Conservation (phyloP, 2,797 vertebrate genomes). For the Fundulus diaphanus region DNA sequence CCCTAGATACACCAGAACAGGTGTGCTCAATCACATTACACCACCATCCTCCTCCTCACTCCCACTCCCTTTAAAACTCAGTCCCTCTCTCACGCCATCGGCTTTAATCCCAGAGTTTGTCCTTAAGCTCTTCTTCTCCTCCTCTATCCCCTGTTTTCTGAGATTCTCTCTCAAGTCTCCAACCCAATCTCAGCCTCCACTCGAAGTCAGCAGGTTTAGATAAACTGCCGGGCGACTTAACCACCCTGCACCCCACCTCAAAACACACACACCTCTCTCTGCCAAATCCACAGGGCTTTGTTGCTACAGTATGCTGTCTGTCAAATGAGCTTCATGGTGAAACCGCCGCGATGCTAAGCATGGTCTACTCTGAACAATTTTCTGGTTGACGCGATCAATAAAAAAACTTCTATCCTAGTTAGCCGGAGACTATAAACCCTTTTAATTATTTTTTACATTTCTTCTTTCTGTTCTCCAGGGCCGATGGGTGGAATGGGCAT, state of each 20-base stretch:
- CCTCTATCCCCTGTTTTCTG: conserved; percentile 73
- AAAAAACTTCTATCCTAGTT: neutral
- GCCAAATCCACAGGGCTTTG: conserved; percentile 35
- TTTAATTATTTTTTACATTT: neutral
- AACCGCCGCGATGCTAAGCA: conserved; percentile 18
- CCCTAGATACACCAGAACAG: conserved; percentile 71
- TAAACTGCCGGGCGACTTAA: conserved; percentile 69
- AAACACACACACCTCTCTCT: conserved; percentile 41
- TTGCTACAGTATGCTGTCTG: conserved; percentile 51
- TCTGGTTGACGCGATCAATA: conserved; percentile 1
- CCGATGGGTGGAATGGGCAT: conserved; percentile 99
- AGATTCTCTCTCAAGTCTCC: conserved; percentile 66
- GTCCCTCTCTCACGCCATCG: conserved; percentile 68
- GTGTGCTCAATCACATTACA: conserved; percentile 81
- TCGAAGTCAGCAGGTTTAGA: conserved; percentile 79
- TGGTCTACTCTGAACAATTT: neutral
- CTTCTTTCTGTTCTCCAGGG: conserved; percentile 88
- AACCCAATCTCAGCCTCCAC: conserved; percentile 70
- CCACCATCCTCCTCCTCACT: conserved; percentile 75
- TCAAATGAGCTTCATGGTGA: conserved; percentile 41
- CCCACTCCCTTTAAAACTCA: conserved; percentile 52
- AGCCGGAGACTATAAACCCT: neutral
- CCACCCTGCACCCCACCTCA: conserved; percentile 30
- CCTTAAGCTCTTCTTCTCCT: conserved; percentile 76
- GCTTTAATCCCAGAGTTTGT: conserved; percentile 77